phyloP scores from a whole-genome alignment of 2,113 vertebrate species.

The Petrocephalus zakoni region DNA sequence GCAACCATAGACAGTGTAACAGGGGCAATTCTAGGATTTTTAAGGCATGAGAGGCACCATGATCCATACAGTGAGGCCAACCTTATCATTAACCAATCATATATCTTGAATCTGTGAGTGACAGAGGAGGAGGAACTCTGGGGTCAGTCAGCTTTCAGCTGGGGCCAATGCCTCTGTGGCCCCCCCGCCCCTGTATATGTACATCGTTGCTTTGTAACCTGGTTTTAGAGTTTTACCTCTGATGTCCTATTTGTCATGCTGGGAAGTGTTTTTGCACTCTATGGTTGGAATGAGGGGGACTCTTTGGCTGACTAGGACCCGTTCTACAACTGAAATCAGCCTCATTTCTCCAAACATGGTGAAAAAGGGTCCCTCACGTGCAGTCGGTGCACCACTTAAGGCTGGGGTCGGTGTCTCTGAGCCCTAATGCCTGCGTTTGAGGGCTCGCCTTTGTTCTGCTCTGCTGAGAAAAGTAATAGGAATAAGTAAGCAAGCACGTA shows the following conservation, averaged over 20 bases:
- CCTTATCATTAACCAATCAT: not conserved
- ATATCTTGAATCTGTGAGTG: not conserved
- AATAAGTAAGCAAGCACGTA: conserved; percentile 29
- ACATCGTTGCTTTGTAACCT: not conserved
- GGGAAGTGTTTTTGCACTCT: not conserved
- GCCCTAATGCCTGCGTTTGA: not conserved
- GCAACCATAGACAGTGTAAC: not conserved
- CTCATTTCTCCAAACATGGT: not conserved
- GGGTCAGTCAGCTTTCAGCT: not conserved
- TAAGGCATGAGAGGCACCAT: not conserved
- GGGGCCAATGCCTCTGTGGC: not conserved
- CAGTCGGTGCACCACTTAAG: not conserved
- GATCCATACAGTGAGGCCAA: not conserved
- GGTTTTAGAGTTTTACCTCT: not conserved
- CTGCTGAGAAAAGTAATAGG: conserved; percentile 35
- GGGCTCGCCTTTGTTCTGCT: conserved; percentile 30
- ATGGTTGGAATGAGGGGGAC: not conserved
- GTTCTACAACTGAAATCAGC: not conserved
- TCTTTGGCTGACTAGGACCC: not conserved
- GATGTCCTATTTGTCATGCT: not conserved
- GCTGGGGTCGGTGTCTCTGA: conserved; percentile 13
- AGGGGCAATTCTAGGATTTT: not conserved
- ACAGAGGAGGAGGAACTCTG: not conserved
- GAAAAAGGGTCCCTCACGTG: not conserved
- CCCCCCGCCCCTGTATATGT: not conserved